phyloP scores from a whole-genome alignment of 2,113 vertebrate genomes.

The Gymnarchus niloticus region DNA sequence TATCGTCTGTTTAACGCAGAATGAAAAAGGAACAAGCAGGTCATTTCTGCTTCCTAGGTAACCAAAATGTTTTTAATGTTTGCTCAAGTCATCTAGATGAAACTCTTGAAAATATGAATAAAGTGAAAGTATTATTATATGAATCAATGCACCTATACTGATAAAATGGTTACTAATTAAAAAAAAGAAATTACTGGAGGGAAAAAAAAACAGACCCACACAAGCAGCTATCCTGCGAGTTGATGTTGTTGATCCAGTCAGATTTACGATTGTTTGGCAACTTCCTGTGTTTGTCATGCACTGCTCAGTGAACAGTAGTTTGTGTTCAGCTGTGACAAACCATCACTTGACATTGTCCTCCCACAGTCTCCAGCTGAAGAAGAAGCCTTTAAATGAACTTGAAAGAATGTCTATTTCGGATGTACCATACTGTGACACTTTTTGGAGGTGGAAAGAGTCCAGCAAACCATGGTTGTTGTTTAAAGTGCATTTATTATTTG shows the following conservation, averaged over 20 bases:
- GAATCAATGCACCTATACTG: too few species aligned
- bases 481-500: slow-evolving; percentile 18
- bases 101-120: too few species aligned
- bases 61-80: too few species aligned
- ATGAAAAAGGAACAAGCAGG: too few species aligned
- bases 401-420: slow-evolving; percentile 28
- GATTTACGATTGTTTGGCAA: slow-evolving; percentile 11
- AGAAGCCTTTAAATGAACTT: slow-evolving; percentile 33
- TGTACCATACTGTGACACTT: slow-evolving; percentile 32
- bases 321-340: slow-evolving; percentile 31
- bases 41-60: too few species aligned
- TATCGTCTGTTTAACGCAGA: too few species aligned
- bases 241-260: neutral
- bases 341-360: slow-evolving; percentile 22
- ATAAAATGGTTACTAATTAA: too few species aligned
- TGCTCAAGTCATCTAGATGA: too few species aligned
- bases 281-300: neutral
- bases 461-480: neutral
- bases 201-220: too few species aligned
- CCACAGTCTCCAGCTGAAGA: slow-evolving; percentile 11
- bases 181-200: too few species aligned
- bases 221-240: neutral
- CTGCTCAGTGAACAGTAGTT: slow-evolving; percentile 29
- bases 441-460: slow-evolving; percentile 18
- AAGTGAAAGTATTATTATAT: too few species aligned